Base-by-base conservation (phyloP, 30 jellyfish, hydroid and myxozoan species). In the Cassiopea andromeda region DNA sequence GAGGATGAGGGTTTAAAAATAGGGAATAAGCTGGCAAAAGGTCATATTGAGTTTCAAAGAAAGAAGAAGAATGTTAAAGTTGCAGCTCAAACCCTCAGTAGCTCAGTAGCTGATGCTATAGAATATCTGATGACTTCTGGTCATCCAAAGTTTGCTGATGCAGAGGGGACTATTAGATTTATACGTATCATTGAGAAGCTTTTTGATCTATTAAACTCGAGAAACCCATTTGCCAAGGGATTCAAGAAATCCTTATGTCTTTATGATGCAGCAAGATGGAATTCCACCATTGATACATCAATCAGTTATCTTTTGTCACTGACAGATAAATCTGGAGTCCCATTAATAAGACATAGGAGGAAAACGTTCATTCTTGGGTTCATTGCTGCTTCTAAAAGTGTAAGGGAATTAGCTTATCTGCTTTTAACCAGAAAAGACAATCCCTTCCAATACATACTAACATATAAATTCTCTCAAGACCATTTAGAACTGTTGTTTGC, bases 101-200 rank as follows among this genome's bases (percentile, higher is more conserved):
- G 89, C 76, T 88, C 93, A 3, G 95, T 88, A 58, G 95, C 95
- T 46, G 93, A 89, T 89, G 87, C 96, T 13, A 61, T 82, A 19
- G 95, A 83, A 46, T 90, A 2, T 54, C 66, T 49, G 57, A 88
- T 44, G 89, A 18, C 4, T 16, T 46, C 67, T 16, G 78, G 85
- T 16, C 91, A 48, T 48, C 94, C 95, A 10, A 27, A 0, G n/a
- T 86, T 74, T 48, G 47, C 50, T 44, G 77, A 64, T 19, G 71
- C 91, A n/a, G 85, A 86, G n/a, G 94, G 92, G 18, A 86, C 94
- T 14, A 44, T 76, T 10, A 48, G 61, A 18, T 86, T 77, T 61
- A 46, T 86, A 16, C 54, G 92, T 13, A 71, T 17, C 17, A 17
- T 86, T 14, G 94, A 86, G 1, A 50, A 48, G 69, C 67, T 86